Evolutionary conservation across 1,140 invertebrate species (phyloP), one percentile per base, ranked within the genome.

Genomic region (Ips nitidus): DNA sequence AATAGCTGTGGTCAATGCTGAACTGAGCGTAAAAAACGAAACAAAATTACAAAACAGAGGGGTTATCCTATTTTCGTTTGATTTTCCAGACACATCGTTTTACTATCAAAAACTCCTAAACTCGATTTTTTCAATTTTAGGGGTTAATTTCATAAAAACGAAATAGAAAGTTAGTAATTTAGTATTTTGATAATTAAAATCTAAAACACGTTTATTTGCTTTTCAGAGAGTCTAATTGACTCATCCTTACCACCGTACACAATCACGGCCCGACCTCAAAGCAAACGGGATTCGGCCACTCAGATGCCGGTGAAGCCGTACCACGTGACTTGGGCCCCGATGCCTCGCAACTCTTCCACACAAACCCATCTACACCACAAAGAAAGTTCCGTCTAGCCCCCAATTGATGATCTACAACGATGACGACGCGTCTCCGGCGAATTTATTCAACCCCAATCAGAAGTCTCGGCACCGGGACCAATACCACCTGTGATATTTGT

Each of bases 401-500:
- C 22, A 42, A n/a, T 39, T 8, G n/a, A n/a, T 5, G 45, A 22
- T 47, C n/a, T 47, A 47, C 4, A 5, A 55, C 52, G 37, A 55
- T 37, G 52, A 55, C 43, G 7, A 52, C 62, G 41, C 45, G 39
- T 45, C 59, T 37, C 58, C 38, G 38, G 8, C 40, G 50, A 69
- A 52, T 56, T 63, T 55, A 65, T 37, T 43, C 61, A 72, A 74
- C 71, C 74, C 78, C 75, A 79, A 79, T 76, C 77, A 79, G 75
- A 75, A 73, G 78, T 77, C 78, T 77, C 79, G 77, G 77, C 75
- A 77, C 71, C 77, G 79, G 78, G 78, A 79, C 78, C 78, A 79
- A 79, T 78, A 79, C 79, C 79, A 80, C 79, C 79, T 80, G 79
- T 80, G 79, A 80, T 80, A 80, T 74, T 80, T 80, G 78, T 80